phyloP scores from a whole-genome alignment of 2,797 vertebrate species.

The Argyrosomus regius region DNA sequence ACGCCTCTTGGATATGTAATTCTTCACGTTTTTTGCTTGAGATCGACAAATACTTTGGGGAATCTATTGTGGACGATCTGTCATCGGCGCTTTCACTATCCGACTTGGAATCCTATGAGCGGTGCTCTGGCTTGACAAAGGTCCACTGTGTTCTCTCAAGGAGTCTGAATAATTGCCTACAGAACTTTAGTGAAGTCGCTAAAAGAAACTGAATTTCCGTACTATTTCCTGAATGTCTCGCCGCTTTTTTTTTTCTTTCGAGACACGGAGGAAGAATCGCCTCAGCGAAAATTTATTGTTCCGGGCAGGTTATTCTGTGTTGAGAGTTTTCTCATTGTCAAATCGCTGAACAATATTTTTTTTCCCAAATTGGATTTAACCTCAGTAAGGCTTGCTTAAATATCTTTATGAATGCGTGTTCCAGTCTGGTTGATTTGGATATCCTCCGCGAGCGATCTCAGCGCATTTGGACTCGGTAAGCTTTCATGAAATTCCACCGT shows the following conservation, averaged over 20 bases:
- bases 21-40: conserved; percentile 65
- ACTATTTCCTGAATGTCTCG: conserved; percentile 59
- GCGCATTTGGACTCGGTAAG: conserved; percentile 81
- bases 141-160: conserved; percentile 62
- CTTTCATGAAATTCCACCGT: conserved; percentile 45
- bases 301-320: conserved; percentile 69
- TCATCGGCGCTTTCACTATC: conserved; percentile 78
- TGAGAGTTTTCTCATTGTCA: conserved; percentile 41
- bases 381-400: conserved; percentile 29
- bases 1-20: conserved; percentile 77
- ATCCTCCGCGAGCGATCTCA: conserved; percentile 63
- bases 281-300: conserved; percentile 78
- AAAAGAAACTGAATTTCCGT: conserved; percentile 61
- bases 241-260: conserved; percentile 66
- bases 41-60: conserved; percentile 73
- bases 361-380: conserved; percentile 77
- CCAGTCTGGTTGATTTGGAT: conserved; percentile 75
- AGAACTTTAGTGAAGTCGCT: conserved; percentile 71
- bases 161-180: conserved; percentile 39
- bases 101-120: conserved; percentile 79
- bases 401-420: conserved; percentile 57
- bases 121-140: conserved; percentile 72
- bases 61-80: conserved; percentile 86
- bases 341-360: conserved; percentile 54
- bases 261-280: conserved; percentile 59